Evolutionary conservation across 2,888 invertebrate genomes (phyloP).

Genomic region (Glaucopsyche alexis): DNA sequence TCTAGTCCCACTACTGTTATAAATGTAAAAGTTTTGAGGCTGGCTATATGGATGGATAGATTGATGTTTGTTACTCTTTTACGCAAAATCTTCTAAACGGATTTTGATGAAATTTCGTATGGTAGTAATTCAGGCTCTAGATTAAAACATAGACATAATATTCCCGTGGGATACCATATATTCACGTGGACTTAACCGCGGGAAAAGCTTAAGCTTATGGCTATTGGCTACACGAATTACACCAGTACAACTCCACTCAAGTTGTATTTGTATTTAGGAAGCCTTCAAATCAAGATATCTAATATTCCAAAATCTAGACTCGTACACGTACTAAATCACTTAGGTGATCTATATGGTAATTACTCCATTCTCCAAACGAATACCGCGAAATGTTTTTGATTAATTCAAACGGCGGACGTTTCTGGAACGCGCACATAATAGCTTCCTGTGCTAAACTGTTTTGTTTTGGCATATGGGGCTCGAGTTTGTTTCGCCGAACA

Average conservation of each 20-base stretch:
- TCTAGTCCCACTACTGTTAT: too few species aligned
- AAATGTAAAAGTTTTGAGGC: too few species aligned
- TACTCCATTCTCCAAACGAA: constrained; percentile 13
- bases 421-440: constrained; percentile 6
- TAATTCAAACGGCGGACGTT: constrained; percentile 16
- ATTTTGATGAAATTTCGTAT: too few species aligned
- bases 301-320: constrained; percentile 13
- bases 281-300: neutral
- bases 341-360: constrained; percentile 15
- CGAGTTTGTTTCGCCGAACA: neutral
- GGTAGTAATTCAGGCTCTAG: too few species aligned
- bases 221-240: neutral
- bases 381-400: constrained; percentile 11
- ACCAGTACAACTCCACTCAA: neutral
- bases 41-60: too few species aligned
- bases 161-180: too few species aligned
- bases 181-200: too few species aligned
- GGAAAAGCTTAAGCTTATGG: too few species aligned
- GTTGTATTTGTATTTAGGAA: neutral
- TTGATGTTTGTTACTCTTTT: too few species aligned
- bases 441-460: constrained; percentile 8
- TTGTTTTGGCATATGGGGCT: neutral
- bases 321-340: neutral
- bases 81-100: too few species aligned
- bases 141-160: too few species aligned